Conservation (phyloP, 2,797 vertebrate genomes). For the Pelochelys cantorii region DNA sequence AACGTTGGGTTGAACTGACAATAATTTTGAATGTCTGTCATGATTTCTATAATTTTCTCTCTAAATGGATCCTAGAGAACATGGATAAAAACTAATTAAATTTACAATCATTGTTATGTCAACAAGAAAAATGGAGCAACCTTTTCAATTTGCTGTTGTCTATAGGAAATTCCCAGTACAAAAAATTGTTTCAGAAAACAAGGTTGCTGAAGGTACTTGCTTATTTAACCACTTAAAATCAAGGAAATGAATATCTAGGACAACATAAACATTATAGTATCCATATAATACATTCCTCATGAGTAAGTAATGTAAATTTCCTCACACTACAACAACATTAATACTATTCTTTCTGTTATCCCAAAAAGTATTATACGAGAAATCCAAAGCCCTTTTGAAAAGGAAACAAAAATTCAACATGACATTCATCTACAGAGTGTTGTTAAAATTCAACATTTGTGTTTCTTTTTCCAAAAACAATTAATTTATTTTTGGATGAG, state of each 20-base stretch:
- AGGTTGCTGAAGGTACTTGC: neutral
- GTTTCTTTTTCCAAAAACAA: neutral
- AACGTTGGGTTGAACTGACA: slow-evolving; percentile 83
- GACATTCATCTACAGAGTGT: neutral
- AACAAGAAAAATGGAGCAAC: neutral
- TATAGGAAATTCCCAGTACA: neutral
- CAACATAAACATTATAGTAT: neutral
- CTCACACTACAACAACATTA: neutral
- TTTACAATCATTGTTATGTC: neutral
- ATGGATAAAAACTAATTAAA: slow-evolving; percentile 27
- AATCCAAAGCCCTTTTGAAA: neutral
- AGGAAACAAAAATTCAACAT: neutral
- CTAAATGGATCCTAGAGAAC: slow-evolving; percentile 93
- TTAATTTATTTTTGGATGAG: neutral
- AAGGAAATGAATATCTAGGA: neutral
- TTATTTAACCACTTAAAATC: neutral
- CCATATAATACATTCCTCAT: neutral
- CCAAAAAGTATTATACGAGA: slow-evolving; percentile 13
- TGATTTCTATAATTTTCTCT: slow-evolving; percentile 90
- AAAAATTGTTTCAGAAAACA: neutral
- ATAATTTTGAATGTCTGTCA: slow-evolving; percentile 89
- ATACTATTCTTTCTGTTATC: neutral
- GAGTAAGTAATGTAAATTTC: neutral
- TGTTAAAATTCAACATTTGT: neutral
- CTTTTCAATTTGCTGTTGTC: neutral